Conservation (phyloP, 92 coral and sea anemone genomes). For the Epizoanthus stellaris region DNA sequence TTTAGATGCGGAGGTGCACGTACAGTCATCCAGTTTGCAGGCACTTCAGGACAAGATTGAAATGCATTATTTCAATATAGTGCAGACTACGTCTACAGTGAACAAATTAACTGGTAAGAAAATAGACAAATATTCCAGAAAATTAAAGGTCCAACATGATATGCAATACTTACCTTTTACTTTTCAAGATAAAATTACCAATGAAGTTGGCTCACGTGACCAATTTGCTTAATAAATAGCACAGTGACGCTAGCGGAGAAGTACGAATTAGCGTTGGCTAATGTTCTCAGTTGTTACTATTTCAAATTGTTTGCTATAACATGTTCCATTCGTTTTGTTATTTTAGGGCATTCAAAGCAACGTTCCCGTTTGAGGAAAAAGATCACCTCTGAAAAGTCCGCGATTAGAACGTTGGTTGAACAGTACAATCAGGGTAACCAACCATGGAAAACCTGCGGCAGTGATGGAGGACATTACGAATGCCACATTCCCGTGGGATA, state of each 20-base stretch:
- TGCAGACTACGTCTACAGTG: slow-evolving; percentile 3
- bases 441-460: slow-evolving; percentile 25
- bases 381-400: slow-evolving; percentile 45
- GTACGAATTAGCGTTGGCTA: not conserved
- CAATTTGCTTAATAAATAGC: not conserved
- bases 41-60: slow-evolving; percentile 10
- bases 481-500: slow-evolving; percentile 60
- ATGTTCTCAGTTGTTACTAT: slow-evolving; percentile 5
- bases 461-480: slow-evolving; percentile 37
- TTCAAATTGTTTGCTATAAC: not conserved
- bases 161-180: not conserved
- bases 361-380: slow-evolving; percentile 38
- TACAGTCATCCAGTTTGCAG: no score
- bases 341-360: slow-evolving; percentile 44
- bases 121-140: not conserved
- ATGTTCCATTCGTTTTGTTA: not conserved
- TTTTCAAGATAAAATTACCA: not conserved
- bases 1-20: no score
- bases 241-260: no score
- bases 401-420: slow-evolving; percentile 15
- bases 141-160: slow-evolving; percentile 2
- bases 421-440: slow-evolving; percentile 33
- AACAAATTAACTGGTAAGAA: slow-evolving; percentile 12
- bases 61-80: slow-evolving; percentile 25
- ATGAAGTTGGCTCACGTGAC: not conserved